Base-by-base conservation (phyloP, 2,888 invertebrate genomes). In the Scaeva pyrastri region DNA sequence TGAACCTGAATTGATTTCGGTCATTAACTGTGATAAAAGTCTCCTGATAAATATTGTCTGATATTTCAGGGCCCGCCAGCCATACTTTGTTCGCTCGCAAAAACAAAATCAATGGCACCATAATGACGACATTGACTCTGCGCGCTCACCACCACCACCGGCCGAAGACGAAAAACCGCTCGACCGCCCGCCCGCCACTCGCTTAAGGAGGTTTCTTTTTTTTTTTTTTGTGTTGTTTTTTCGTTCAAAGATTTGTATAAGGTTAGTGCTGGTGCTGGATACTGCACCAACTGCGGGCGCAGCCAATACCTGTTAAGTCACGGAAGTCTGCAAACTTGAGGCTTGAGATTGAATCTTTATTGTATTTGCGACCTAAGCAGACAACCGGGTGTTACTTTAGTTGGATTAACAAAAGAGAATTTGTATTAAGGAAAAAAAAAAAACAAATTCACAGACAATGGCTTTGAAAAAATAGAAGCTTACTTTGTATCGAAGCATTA, bases 81-180 rank as follows among this genome's bases (percentile, higher is more conserved):
- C 14, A 82, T 77, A 78, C 77, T 77, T 74, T 81, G 82, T 78
- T 78, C 70, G 56, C 43, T 31, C 31, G 31, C 26, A 50, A 55
- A 60, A 23, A 16, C 45, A 52, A 66, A 86, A 81, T 82, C 82
- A 82, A 86, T 86, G 82, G 86, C 86, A 86, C 52, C 82, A 64
- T 86, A 86, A 86, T 86, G 86, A 86, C 86, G 86, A 86, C 86
- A 86, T 86, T 86, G 82, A 86, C 77, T 82, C 50, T 73, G 70
- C 16, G 48, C 60, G 60, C 19, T 7, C 39, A 39, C 39, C 16
- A 36, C 16, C 8, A 31, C 16, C 36, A 23, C 21, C 12, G 19
- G 43, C 19, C n/a, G n/a, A n/a, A n/a, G n/a, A n/a, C n/a, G n/a
- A n/a, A n/a, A n/a, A n/a, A n/a, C n/a, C n/a, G n/a, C n/a, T n/a